Evolutionary conservation across 2,888 invertebrate genomes (phyloP), one percentile per base, ranked within the genome.

Genomic region (Caenorhabditis sp.): DNA sequence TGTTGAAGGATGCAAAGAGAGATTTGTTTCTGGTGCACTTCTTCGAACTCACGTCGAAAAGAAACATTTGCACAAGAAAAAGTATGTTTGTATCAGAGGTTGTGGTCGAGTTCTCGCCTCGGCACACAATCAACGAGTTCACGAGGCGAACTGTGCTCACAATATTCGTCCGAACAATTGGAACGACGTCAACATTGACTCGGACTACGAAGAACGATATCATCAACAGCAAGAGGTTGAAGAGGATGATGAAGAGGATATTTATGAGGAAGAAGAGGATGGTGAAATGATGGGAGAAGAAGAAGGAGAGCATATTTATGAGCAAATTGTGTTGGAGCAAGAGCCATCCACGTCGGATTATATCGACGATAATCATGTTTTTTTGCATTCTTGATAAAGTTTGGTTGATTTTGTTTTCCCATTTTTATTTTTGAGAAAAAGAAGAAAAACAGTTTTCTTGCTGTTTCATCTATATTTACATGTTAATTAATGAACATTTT

Each of bases 31-130:
- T 0, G 77, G 80, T 27, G 80, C 81, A 12, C 62, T 84, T 26
- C 71, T 81, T 23, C 84, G 83, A 59, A 62, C 68, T 19, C 84
- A 84, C 62, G 49, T 73, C 8, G 67, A 73, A 19, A 77, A 68
- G 58, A 79, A 77, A 51, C 84, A 84, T 68, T 62, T 76, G 53
- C 71, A 73, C 19, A 59, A 61, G 54, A 77, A 72, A 21, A 78
- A 75, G 81, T 83, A 79, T 67, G 78, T 82, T 23, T 84, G 84
- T 57, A 55, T 74, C 14, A 76, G 79, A 43, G 81, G 81, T n/a
- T 84, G 84, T 61, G 84, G 84, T n/a, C 73, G 81, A 26, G 77
- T 69, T 17, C 79, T 82, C 58, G 75, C 78, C 4, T 66, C 64
- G 26, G 61, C 62, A 1, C 63, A 69, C 19, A 82, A 82, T 58